A percentile compares a stretch with the other conserved stretches of the same genome.
These are phyloP conservation scores for Athetis lepigone DNA, from an alignment of 2,888 invertebrate genomes.

Conservation along the genomic window DNA sequence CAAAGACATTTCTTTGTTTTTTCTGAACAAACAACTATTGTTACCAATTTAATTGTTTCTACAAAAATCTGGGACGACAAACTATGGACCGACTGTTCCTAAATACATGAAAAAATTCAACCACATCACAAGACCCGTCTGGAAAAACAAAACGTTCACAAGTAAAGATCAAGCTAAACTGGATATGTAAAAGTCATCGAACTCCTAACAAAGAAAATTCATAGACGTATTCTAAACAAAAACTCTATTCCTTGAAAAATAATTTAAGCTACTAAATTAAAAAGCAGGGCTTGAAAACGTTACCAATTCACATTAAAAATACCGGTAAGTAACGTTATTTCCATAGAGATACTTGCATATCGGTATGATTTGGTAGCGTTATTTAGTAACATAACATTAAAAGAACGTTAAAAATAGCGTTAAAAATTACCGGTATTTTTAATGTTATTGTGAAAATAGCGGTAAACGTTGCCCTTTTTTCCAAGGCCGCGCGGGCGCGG, in stretches of 20 bases:
- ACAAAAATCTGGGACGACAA: slow-evolving; percentile 60
- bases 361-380: no score
- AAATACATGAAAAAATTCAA: slow-evolving; percentile 56
- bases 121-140: slow-evolving; percentile 57
- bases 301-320: no score
- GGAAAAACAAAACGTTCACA: slow-evolving; percentile 37
- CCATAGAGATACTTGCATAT: no score
- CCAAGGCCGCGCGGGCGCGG: no score
- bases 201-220: slow-evolving; percentile 75
- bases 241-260: slow-evolving; percentile 53
- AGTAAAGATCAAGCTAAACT: slow-evolving; percentile 60
- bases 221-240: slow-evolving; percentile 66
- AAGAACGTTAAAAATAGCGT: no score
- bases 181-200: slow-evolving; percentile 68
- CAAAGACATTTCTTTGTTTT: slow-evolving; percentile 61
- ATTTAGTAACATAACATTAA: no score
- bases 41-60: slow-evolving; percentile 62
- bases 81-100: slow-evolving; percentile 65
- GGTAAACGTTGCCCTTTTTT: no score
- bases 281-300: no score
- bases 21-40: slow-evolving; percentile 62
- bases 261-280: slow-evolving; percentile 57
- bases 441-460: no score
- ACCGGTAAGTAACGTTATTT: no score
- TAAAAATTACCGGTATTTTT: no score